Evolutionary conservation across 1,140 invertebrate genomes (phyloP), one percentile per base, ranked within the genome.

Genomic region (Anthonomus grandis): DNA sequence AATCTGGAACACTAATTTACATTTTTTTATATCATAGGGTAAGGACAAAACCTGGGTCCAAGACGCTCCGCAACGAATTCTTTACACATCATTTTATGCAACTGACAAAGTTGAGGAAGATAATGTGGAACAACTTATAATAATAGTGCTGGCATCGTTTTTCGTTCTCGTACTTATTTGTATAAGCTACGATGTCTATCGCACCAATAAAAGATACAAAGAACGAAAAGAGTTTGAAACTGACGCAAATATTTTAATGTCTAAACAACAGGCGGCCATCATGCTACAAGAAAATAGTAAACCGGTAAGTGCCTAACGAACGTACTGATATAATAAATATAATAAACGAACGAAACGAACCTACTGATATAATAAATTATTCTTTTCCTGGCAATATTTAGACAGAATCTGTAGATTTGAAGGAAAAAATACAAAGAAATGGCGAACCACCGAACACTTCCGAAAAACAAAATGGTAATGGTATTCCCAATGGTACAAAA

Each of bases 21-120:
- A 34, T 6, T 36, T 54, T 18, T 17, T 24, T 31, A 12, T 36
- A 25, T 46, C 25, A 12, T 64, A 87, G 84, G 85, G 81, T 44
- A 80, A 81, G 19, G 86, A 89, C 24, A 85, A 84, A 64, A 83
- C 83, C 0, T 91, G 89, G 89, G 86, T 86, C 1, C 85, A 87
- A 70, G 88, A 91, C 68, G 86, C 87, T 12, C 89, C 89, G 1
- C 83, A 83, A 23, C 79, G 83, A 18, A 79, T 84, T 13, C 78
- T 84, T 0, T 91, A 90, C 69, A 85, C 86, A 65, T 85, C 86
- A 4, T 75, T 83, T 17, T 86, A 87, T 69, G 81, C 83, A 3
- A 81, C 84, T 59, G 79, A 83, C 4, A 84, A 86, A 6, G 79
- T 83, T 34, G 84, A 89, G 69, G 87, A 90, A 71, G 86, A 90